Percentiles rank a stretch among this genome's conserved stretches.
Conservation (phyloP, 2,113 vertebrate species). For the Crotalus viridis region DNA sequence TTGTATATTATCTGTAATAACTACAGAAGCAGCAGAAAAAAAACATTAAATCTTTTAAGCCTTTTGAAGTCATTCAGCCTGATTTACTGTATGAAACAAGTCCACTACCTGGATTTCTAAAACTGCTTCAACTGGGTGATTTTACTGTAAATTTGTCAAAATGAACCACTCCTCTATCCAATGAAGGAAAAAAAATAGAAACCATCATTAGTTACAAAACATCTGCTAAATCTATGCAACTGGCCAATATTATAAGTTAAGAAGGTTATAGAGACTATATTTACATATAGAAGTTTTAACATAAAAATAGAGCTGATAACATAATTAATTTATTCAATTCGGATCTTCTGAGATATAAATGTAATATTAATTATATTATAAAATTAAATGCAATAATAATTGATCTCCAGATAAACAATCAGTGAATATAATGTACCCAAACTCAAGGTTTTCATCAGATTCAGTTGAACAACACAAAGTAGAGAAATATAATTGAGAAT, state of each 20-base stretch:
- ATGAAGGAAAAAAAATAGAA: neutral
- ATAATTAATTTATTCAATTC: neutral
- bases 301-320: neutral
- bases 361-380: neutral
- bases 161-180: neutral
- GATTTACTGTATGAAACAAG: neutral
- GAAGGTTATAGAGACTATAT: neutral
- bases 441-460: neutral
- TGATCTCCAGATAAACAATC: neutral
- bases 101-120: neutral
- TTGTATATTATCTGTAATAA: neutral
- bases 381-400: neutral
- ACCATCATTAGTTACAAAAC: neutral
- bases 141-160: neutral
- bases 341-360: neutral
- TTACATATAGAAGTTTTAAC: neutral
- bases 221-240: neutral
- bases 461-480: neutral
- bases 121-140: neutral
- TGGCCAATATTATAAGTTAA: neutral
- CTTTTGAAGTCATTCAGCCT: neutral
- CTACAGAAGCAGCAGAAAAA: neutral
- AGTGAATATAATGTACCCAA: neutral
- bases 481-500: neutral
- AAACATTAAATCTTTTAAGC: neutral